These are phyloP conservation scores for Fragum whitleyi DNA, from an alignment of 2,888 invertebrate species.

Conservation along the genomic window DNA sequence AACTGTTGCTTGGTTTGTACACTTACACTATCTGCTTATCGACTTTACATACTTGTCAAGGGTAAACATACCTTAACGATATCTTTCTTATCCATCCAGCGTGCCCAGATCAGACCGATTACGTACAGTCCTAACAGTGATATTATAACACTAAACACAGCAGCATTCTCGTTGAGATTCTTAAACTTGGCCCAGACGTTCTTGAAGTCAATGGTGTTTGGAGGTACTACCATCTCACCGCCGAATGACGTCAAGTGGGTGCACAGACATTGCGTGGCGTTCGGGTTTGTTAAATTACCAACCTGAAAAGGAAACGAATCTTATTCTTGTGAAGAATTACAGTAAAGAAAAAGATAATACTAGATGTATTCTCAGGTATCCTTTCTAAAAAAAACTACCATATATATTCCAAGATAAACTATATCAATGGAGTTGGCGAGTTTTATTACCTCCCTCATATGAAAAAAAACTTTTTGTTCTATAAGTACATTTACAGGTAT, in stretches of 20 bases:
- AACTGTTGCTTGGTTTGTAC: too few species aligned
- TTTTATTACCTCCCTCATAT: too few species aligned
- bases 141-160: conserved; percentile 84
- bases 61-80: conserved; percentile 82
- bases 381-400: too few species aligned
- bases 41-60: too few species aligned
- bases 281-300: conserved; percentile 78
- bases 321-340: too few species aligned
- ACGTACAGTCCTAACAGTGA: conserved; percentile 81
- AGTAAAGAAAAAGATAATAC: neutral
- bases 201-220: conserved; percentile 85
- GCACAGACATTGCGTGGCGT: conserved; percentile 82
- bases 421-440: too few species aligned
- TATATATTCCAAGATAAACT: too few species aligned
- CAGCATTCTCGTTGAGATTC: conserved; percentile 83
- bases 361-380: too few species aligned
- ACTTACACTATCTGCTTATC: too few species aligned
- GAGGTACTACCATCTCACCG: conserved; percentile 84
- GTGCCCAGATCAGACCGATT: conserved; percentile 80
- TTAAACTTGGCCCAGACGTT: conserved; percentile 84
- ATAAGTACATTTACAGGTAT: too few species aligned
- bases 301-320: conserved; percentile 70
- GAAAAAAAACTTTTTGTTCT: too few species aligned
- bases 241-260: conserved; percentile 85
- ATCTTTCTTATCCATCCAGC: conserved; percentile 84